Percentiles rank a stretch among this genome's conserved stretches.
Evolutionary conservation across 2,113 vertebrate species (phyloP).

Genomic region (Progne subis): DNA sequence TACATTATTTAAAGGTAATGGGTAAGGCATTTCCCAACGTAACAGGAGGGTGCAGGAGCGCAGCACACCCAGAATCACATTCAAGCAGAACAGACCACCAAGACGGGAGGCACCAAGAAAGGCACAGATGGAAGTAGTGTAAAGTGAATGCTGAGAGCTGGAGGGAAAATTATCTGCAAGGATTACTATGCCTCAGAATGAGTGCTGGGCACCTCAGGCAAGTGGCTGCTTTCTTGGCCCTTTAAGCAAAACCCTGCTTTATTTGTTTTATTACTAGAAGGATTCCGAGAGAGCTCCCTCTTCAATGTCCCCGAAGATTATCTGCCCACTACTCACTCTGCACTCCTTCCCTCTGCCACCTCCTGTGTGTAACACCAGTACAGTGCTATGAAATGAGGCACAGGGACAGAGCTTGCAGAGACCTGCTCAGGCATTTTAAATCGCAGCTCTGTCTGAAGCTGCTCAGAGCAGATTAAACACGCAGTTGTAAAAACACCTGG

Average conservation of each 20-base stretch:
- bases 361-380: background rate
- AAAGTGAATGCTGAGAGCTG: background rate
- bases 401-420: background rate
- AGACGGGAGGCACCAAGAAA: background rate
- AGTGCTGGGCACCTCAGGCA: background rate
- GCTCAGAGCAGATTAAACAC: background rate
- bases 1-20: background rate
- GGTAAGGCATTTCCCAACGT: background rate
- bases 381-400: background rate
- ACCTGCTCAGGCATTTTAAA: slow-evolving; percentile 12
- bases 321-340: background rate
- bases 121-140: background rate
- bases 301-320: background rate
- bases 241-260: background rate
- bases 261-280: background rate
- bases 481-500: background rate
- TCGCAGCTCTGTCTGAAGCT: background rate
- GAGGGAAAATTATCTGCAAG: background rate
- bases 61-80: background rate
- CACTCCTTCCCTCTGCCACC: background rate
- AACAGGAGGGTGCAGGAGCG: background rate
- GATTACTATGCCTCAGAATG: background rate
- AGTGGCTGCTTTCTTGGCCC: background rate
- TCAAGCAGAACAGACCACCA: background rate
- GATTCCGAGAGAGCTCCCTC: background rate